Conservation (phyloP, 2,888 invertebrate species). For the Trichacis sp. region DNA sequence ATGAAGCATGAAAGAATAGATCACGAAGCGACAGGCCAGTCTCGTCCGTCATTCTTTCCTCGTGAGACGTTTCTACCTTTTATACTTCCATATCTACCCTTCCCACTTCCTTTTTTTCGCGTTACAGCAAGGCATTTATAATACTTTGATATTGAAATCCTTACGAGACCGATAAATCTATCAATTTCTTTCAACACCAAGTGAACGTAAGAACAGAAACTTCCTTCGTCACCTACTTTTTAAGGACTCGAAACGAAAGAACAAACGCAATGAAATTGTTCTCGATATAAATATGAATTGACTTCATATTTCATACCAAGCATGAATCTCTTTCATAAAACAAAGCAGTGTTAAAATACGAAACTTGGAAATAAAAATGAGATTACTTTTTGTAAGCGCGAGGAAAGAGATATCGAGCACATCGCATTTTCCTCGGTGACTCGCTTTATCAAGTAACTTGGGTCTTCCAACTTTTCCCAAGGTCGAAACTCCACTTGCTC, state of each 20-base stretch:
- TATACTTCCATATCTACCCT: constrained; percentile 20
- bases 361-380: constrained; percentile 12
- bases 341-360: background rate
- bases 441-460: constrained; percentile 32
- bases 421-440: constrained; percentile 41
- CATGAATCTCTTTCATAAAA: too few species aligned
- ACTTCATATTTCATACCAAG: too few species aligned
- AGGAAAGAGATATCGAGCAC: constrained; percentile 31
- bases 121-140: constrained; percentile 19
- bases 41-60: constrained; percentile 53
- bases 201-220: constrained; percentile 23
- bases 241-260: constrained; percentile 7
- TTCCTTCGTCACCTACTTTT: constrained; percentile 15
- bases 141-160: constrained; percentile 57
- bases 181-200: constrained; percentile 49
- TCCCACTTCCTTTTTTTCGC: constrained; percentile 14
- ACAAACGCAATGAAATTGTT: too few species aligned
- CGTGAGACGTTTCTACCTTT: constrained; percentile 27
- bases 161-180: constrained; percentile 58
- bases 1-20: constrained; percentile 39
- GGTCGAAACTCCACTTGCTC: constrained; percentile 12
- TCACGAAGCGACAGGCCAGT: constrained; percentile 48
- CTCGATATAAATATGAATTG: too few species aligned
- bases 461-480: constrained; percentile 24
- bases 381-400: constrained; percentile 7